A percentile compares a stretch with the other conserved stretches of the same genome.
phyloP scores from a whole-genome alignment of 1,140 invertebrate genomes.

The Zaprionus africanus region DNA sequence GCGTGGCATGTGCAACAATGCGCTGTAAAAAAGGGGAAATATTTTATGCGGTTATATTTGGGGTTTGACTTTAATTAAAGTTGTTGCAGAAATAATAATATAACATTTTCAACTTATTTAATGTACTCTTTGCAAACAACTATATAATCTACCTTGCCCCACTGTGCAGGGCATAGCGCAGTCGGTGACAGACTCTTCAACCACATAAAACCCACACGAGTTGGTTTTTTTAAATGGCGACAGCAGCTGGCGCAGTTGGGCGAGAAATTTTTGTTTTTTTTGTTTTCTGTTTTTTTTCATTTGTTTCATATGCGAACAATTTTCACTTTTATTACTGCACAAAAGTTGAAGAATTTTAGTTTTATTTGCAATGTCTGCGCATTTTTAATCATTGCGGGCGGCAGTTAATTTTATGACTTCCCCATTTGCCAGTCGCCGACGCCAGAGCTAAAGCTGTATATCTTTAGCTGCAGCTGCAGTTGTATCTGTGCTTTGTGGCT shows the following conservation, averaged over 20 bases:
- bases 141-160: not conserved
- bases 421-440: constrained; percentile 6
- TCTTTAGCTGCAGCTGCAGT: not conserved
- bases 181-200: not conserved
- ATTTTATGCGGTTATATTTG: not conserved
- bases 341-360: constrained; percentile 52
- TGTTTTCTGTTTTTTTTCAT: constrained; percentile 6
- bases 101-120: not conserved
- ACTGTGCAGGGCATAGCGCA: not conserved
- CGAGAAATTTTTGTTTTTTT: constrained; percentile 25
- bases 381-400: constrained; percentile 64
- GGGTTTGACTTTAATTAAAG: constrained; percentile 5
- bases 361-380: constrained; percentile 59
- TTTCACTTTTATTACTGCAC: constrained; percentile 64
- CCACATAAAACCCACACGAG: not conserved
- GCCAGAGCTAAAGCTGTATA: not conserved
- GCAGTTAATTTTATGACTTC: constrained; percentile 33
- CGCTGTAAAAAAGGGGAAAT: not conserved
- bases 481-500: not conserved
- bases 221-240: constrained; percentile 3
- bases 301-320: constrained; percentile 50
- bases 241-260: constrained; percentile 11
- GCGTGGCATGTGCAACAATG: constrained; percentile 2
- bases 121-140: not conserved
- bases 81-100: not conserved